Evolutionary conservation across 1,140 invertebrate species (phyloP).

Genomic region (Dreissena polymorpha): DNA sequence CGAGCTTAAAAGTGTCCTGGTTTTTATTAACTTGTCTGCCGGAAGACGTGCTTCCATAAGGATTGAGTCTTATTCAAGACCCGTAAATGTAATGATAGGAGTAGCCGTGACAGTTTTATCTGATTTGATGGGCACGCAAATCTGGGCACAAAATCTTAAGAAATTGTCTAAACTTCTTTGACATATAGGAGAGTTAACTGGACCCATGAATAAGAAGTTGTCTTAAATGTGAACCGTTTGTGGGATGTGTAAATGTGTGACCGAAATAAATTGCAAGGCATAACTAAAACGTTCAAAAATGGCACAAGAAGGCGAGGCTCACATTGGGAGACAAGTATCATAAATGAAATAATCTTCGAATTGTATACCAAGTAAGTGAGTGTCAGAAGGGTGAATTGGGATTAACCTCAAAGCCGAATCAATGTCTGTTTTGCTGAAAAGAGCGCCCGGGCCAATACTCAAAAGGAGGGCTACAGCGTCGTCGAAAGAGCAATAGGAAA

Average conservation of each 20-base stretch:
- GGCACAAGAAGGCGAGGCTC: slow-evolving; percentile 8
- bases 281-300: slow-evolving; percentile 36
- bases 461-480: slow-evolving; percentile 15
- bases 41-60: slow-evolving; percentile 32
- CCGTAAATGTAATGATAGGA: slow-evolving; percentile 23
- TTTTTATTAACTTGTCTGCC: slow-evolving; percentile 30
- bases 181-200: slow-evolving; percentile 12
- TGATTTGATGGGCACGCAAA: slow-evolving; percentile 28
- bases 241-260: neutral
- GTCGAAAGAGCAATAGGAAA: slow-evolving; percentile 23
- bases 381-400: slow-evolving; percentile 39
- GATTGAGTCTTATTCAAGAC: slow-evolving; percentile 38
- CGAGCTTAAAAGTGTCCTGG: neutral
- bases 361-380: slow-evolving; percentile 15
- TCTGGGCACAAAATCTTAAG: slow-evolving; percentile 14
- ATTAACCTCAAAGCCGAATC: slow-evolving; percentile 32
- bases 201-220: slow-evolving; percentile 41
- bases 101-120: slow-evolving; percentile 23
- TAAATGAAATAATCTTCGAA: slow-evolving; percentile 13
- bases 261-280: slow-evolving; percentile 21
- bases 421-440: slow-evolving; percentile 20
- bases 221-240: slow-evolving; percentile 34
- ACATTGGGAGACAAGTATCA: slow-evolving; percentile 37
- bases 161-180: slow-evolving; percentile 21
- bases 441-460: neutral